Percentiles rank a stretch among this genome's conserved stretches.
Conservation (phyloP, 2,797 vertebrate genomes). For the Gallinago nigripennis region DNA sequence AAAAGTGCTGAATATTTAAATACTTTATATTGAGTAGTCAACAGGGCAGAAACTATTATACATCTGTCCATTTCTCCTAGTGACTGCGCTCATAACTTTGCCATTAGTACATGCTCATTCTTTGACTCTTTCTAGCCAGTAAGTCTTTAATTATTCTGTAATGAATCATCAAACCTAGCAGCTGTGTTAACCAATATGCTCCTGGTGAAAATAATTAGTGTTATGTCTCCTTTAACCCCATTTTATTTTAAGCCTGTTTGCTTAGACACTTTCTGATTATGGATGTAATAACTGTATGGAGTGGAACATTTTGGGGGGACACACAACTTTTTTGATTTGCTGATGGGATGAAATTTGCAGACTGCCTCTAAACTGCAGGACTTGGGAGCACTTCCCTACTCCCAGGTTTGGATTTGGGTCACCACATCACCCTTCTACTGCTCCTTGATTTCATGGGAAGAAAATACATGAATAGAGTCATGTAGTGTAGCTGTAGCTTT, state of each 20-base stretch:
- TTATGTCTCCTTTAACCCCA: neutral
- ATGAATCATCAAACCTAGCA: neutral
- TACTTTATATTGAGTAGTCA: neutral
- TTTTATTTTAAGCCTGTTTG: neutral
- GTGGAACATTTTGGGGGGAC: neutral
- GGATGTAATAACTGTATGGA: neutral
- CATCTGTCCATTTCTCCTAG: neutral
- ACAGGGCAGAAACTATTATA: neutral
- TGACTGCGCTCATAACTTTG: neutral
- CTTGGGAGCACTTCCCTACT: neutral
- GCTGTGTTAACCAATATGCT: neutral
- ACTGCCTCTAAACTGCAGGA: neutral
- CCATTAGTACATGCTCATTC: neutral
- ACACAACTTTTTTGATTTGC: neutral
- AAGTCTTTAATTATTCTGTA: neutral
- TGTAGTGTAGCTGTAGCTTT: neutral
- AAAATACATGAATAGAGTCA: neutral
- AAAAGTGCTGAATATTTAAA: constrained; percentile 28
- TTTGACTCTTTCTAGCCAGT: neutral
- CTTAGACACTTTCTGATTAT: neutral
- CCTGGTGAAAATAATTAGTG: neutral
- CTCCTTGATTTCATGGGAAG: neutral
- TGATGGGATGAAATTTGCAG: neutral
- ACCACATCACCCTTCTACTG: neutral
- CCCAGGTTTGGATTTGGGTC: neutral